These are phyloP conservation scores for Napeogenes sylphis DNA, from an alignment of 2,888 invertebrate genomes.

Conservation along the genomic window DNA sequence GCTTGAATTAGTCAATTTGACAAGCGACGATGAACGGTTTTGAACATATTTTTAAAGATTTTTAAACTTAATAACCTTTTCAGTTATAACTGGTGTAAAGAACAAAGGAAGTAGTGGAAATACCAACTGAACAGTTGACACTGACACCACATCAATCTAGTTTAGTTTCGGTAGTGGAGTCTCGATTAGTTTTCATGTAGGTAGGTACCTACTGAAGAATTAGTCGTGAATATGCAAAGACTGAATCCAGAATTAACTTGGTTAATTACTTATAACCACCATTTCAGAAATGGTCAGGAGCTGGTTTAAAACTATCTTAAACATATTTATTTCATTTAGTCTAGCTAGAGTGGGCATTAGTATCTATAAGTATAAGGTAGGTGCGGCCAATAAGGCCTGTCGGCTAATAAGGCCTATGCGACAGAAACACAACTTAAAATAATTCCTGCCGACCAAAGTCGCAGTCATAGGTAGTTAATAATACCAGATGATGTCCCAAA, in stretches of 20 bases:
- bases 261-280: constrained; percentile 15
- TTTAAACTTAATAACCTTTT: constrained; percentile 34
- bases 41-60: constrained; percentile 34
- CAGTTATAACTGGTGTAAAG: constrained; percentile 35
- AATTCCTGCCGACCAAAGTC: no score
- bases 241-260: constrained; percentile 27
- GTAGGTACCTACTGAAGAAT: constrained; percentile 13
- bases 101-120: background rate
- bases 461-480: no score
- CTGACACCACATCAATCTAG: constrained; percentile 25
- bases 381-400: no score
- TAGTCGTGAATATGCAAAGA: constrained; percentile 30
- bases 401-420: no score
- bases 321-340: no score
- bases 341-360: no score
- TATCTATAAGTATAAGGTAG: no score
- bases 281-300: no score
- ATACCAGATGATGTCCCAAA: no score
- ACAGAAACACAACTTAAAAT: no score
- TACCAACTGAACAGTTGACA: constrained; percentile 16
- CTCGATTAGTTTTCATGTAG: background rate
- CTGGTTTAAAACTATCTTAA: no score
- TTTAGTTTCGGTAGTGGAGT: constrained; percentile 28
- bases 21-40: constrained; percentile 21
- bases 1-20: constrained; percentile 26